These are phyloP conservation scores for Corythornis leucogaster DNA, from an alignment of 2,797 vertebrate genomes.

Conservation along the genomic window DNA sequence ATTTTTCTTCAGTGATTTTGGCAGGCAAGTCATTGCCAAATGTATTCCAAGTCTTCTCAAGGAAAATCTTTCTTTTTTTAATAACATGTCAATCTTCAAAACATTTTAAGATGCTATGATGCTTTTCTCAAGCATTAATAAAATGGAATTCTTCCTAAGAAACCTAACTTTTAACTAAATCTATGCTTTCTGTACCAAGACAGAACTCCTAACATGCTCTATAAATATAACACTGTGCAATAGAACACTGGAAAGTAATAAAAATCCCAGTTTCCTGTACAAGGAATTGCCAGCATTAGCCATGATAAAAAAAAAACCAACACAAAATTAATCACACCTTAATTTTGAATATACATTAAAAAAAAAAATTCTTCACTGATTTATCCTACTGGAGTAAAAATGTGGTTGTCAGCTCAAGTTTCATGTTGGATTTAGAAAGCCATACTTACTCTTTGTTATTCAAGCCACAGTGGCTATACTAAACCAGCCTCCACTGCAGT, in stretches of 20 bases:
- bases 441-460: not conserved
- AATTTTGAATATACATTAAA: not conserved
- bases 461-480: not conserved
- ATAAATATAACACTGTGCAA: not conserved
- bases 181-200: not conserved
- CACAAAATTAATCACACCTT: not conserved
- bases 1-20: not conserved
- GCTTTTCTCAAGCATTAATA: not conserved
- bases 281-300: not conserved
- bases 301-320: not conserved
- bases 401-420: not conserved
- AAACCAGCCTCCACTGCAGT: not conserved
- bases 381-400: not conserved
- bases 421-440: not conserved
- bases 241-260: not conserved
- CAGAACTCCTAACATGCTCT: not conserved
- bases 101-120: not conserved
- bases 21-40: not conserved
- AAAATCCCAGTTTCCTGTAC: not conserved
- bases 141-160: not conserved
- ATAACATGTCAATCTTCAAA: not conserved
- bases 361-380: not conserved
- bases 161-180: not conserved
- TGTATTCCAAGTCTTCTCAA: not conserved
- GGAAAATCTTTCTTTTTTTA: not conserved